phyloP scores from a whole-genome alignment of 2,113 vertebrate genomes.

The Plotosus lineatus region DNA sequence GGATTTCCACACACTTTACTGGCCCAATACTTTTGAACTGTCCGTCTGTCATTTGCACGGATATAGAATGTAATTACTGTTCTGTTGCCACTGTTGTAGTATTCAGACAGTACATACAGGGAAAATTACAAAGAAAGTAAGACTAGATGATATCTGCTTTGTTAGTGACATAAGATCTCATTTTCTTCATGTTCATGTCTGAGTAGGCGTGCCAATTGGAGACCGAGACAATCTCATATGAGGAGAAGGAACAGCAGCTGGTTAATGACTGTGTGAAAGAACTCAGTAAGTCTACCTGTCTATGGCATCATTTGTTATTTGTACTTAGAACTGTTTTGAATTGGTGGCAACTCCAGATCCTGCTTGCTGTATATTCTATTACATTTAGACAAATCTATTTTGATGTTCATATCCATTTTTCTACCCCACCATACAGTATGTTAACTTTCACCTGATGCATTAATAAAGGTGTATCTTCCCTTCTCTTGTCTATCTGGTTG shows the following conservation, averaged over 20 bases:
- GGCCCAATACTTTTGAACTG: not conserved
- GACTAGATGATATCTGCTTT: not conserved
- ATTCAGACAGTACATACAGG: not conserved
- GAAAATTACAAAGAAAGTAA: not conserved
- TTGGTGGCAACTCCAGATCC: not conserved
- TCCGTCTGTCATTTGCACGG: not conserved
- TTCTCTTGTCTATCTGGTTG: not conserved
- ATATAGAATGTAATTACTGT: not conserved
- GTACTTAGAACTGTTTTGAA: not conserved
- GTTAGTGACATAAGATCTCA: not conserved
- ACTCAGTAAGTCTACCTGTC: constrained; percentile 79
- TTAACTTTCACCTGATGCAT: too few species aligned
- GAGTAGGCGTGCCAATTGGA: constrained; percentile 90
- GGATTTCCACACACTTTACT: constrained; percentile 25
- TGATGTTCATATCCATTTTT: not conserved
- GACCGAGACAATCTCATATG: constrained; percentile 94
- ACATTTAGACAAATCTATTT: not conserved
- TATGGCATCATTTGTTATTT: not conserved
- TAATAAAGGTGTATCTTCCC: not conserved
- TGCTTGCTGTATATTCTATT: not conserved
- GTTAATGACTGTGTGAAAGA: constrained; percentile 98
- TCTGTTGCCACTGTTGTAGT: not conserved
- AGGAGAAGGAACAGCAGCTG: constrained; percentile 97
- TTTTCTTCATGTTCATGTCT: constrained; percentile 11
- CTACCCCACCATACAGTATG: not conserved